Base-by-base conservation (phyloP, 1,140 invertebrate genomes). In the Globodera ellingtonae region DNA sequence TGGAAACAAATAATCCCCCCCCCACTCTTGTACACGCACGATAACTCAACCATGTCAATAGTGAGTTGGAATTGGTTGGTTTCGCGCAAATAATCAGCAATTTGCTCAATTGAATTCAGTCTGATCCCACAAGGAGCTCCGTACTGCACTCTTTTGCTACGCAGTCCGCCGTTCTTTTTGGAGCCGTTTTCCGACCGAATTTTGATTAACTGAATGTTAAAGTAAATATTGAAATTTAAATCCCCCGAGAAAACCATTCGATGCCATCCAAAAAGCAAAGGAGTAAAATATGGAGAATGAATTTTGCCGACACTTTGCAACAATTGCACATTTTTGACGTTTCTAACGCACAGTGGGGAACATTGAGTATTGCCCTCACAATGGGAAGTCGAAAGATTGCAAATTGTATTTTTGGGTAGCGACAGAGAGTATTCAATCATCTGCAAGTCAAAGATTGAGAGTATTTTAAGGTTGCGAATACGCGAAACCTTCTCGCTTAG, bases 51-150 rank as follows among this genome's bases (percentile, higher is more conserved):
- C 52, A 81, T 44, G 47, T 81, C 80, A 46, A 81, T 81, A 21
- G 74, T 67, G 15, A 81, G n/a, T 52, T 81, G 46, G 24, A 9
- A 15, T 47, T 77, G 75, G 44, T 77, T 59, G 15, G 75, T 77
- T 21, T 48, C 8, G 62, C 75, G 79, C 56, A 80, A 67, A 67
- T 80, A 80, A 67, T 80, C 50, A 3, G 79, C 79, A 13, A 80
- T 52, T 80, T 80, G 72, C n/a, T 73, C 72, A 78, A 80, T 80
- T 46, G 44, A 67, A 48, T 50, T 70, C 56, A 81, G 52, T 35
- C 69, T 35, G 48, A 81, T 79, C 21, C 80, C 80, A 79, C 80
- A 81, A 3, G 80, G 80, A 21, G 80, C 56, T 80, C 21, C 72
- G 62, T 81, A 81, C 15, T 78, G 46, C 56, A 81, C 67, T 77